A percentile compares a stretch with the other conserved stretches of the same genome.
phyloP scores from a whole-genome alignment of 2,113 vertebrate genomes.

The Panthera uncia region DNA sequence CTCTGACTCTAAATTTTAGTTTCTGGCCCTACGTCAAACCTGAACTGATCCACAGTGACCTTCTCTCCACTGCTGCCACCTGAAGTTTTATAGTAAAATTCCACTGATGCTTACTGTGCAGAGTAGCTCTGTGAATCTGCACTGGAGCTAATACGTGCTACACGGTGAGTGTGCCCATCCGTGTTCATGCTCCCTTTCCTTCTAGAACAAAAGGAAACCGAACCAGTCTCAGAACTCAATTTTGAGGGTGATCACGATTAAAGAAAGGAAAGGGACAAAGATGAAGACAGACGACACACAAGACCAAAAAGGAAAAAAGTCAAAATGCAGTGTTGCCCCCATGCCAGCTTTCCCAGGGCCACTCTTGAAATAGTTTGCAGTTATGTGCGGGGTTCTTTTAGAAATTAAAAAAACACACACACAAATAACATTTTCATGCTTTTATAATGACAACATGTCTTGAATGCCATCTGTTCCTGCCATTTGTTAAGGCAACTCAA shows the following conservation, averaged over 20 bases:
- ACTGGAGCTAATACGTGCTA: too few relatives aligned
- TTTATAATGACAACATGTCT: constrained; percentile 49
- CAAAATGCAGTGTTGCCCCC: not conserved
- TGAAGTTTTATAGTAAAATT: not conserved
- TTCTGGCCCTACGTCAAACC: not conserved
- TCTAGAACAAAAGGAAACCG: not conserved
- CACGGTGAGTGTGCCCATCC: not conserved
- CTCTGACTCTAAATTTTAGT: constrained; percentile 26
- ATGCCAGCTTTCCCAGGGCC: not conserved
- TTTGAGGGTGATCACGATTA: not conserved
- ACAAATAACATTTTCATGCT: constrained; percentile 19
- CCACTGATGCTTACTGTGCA: not conserved
- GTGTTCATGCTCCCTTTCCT: not conserved
- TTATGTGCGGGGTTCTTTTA: not conserved
- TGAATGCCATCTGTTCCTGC: constrained; percentile 60
- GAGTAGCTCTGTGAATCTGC: not conserved
- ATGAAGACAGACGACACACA: not conserved
- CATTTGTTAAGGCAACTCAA: constrained; percentile 54
- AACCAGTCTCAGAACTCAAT: not conserved
- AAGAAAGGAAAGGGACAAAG: not conserved
- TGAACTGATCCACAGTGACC: not conserved
- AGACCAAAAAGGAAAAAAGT: not conserved
- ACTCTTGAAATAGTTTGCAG: constrained; percentile 23
- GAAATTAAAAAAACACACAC: not conserved
- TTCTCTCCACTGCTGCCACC: not conserved